Base-by-base conservation (phyloP, 2,797 vertebrate genomes). In the Peromyscus nudipes region DNA sequence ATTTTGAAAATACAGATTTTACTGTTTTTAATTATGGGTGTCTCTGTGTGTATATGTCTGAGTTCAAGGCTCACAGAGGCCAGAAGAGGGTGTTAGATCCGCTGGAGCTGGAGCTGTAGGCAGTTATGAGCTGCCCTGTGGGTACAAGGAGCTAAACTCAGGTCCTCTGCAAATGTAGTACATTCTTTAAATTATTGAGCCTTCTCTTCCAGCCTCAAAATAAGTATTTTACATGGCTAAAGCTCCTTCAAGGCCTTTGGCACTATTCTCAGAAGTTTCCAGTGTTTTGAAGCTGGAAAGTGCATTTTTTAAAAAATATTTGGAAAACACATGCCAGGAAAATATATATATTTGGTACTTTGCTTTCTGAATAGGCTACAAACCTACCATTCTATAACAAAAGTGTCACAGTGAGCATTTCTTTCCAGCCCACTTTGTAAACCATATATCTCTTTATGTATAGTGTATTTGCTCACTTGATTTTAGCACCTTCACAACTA, bases 391-490 rank as follows among this genome's bases (percentile, higher is more conserved):
- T 96, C 23, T 79, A 67, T 8, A 87, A 77, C 95, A 88, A 80
- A 73, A 65, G 6, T 55, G 7, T 67, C 37, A 77, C 46, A 37
- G 0, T 88, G 16, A 34, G 31, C 9, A 67, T 95, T 94, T 37
- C 71, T 64, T 89, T 71, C 71, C 46, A 87, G 46, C 1, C 62
- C 86, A 46, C 11, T 25, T 60, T 65, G 43, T 89, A 9, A 16
- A 57, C 11, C n/a, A 46, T 37, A 10, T 21, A 75, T 31, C 37
- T 52, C 14, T 55, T 69, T 69, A 7, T 37, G 13, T 85, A 46
- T 90, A 94, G 34, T 46, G 25, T 25, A 57, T 85, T 96, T 77
- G 46, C 55, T 55, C 16, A 85, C 16, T 88, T 89, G 83, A 75
- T 65, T 81, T 83, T 55, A 89, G 65, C 14, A 69, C 89, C 55